Evolutionary conservation across 2,888 invertebrate species (phyloP).

Genomic region (Phengaris alcon): DNA sequence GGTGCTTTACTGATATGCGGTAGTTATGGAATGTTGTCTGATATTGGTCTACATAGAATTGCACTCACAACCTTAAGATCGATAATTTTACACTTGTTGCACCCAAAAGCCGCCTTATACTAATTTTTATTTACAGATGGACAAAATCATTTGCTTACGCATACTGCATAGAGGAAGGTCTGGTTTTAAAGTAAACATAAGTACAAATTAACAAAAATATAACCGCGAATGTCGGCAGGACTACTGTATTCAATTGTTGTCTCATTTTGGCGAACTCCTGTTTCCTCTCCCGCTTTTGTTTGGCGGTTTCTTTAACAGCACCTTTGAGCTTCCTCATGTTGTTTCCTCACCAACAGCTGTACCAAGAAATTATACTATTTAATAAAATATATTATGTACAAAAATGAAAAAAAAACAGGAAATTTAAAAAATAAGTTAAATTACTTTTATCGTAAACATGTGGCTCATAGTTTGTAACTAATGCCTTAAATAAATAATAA

Average conservation of each 20-base stretch:
- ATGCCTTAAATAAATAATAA: no score
- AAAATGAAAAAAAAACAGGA: not conserved
- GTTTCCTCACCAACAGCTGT: conserved; percentile 46
- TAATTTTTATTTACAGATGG: conserved; percentile 38
- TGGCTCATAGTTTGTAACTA: no score
- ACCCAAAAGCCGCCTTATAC: conserved; percentile 28
- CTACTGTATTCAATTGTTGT: conserved; percentile 88
- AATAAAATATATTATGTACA: not conserved
- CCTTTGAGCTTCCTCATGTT: conserved; percentile 90
- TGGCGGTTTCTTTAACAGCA: conserved; percentile 89
- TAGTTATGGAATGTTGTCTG: conserved; percentile 31
- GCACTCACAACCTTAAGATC: conserved; percentile 38
- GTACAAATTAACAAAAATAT: conserved; percentile 85
- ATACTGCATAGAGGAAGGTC: conserved; percentile 78
- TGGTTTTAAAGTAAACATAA: conserved; percentile 89
- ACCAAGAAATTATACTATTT: conserved; percentile 29
- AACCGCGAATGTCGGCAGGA: conserved; percentile 84
- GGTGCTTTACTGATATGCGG: conserved; percentile 29
- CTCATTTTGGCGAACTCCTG: conserved; percentile 90
- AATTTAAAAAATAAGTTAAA: not conserved
- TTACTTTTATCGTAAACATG: not conserved
- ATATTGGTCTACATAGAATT: conserved; percentile 24
- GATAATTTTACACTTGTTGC: conserved; percentile 28
- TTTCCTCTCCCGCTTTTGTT: conserved; percentile 90
- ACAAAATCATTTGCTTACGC: conserved; percentile 45